Evolutionary conservation across 2,113 vertebrate genomes (phyloP).

Genomic region (Oreamnos americanus): DNA sequence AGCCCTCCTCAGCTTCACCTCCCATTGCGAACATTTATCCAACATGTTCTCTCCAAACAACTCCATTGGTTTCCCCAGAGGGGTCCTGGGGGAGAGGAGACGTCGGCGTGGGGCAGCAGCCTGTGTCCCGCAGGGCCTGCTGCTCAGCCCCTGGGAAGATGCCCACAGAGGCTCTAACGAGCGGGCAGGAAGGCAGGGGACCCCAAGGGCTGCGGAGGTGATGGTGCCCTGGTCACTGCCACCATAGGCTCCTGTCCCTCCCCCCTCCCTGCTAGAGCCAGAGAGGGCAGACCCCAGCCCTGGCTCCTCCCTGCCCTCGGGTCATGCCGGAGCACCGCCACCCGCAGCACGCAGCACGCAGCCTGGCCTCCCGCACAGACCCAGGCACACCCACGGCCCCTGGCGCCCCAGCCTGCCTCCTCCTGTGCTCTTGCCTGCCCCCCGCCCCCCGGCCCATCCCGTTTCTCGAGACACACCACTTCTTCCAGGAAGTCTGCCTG

Average conservation of each 20-base stretch:
- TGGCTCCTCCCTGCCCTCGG: fast-evolving
- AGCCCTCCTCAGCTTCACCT: not conserved
- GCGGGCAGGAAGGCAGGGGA: fast-evolving
- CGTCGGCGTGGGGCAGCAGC: fast-evolving
- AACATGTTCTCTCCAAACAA: not conserved
- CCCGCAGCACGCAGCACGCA: fast-evolving
- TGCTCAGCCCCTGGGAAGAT: not conserved
- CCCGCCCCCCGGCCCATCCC: fast-evolving
- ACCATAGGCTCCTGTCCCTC: fast-evolving
- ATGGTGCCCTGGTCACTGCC: fast-evolving
- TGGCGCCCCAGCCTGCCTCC: not conserved
- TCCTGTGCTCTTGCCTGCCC: not conserved
- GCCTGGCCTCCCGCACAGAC: not conserved
- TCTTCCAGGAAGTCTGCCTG: not conserved
- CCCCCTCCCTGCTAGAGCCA: not conserved
- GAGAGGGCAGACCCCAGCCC: not conserved
- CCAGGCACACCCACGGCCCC: fast-evolving
- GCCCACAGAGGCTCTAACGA: fast-evolving
- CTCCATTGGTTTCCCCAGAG: not conserved
- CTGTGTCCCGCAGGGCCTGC: not conserved
- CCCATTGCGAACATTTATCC: fast-evolving
- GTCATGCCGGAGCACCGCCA: fast-evolving
- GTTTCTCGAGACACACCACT: too few relatives aligned
- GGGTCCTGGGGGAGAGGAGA: not conserved
- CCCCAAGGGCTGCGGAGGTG: fast-evolving